Conservation (phyloP, 2,113 vertebrate species). For the Fregetta grallaria region DNA sequence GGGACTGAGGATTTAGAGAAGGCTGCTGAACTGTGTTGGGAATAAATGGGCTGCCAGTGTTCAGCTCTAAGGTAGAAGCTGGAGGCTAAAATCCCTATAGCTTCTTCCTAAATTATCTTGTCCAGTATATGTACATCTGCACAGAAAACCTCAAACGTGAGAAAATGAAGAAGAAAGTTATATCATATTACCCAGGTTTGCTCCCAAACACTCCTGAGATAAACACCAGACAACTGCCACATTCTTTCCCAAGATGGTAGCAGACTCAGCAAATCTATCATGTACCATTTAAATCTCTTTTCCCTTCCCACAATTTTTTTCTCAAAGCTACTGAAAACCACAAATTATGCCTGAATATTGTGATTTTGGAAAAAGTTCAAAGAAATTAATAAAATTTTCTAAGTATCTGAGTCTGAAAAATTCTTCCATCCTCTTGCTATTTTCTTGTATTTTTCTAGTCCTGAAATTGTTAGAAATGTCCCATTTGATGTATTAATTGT, state of each 20-base stretch:
- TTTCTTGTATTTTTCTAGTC: not conserved
- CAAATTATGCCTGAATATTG: not conserved
- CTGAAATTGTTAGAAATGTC: conserved; percentile 3
- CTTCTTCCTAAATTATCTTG: not conserved
- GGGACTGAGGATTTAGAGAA: not conserved
- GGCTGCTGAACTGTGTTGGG: not conserved
- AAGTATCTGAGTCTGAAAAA: not conserved
- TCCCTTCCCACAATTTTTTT: not conserved
- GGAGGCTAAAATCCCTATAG: not conserved
- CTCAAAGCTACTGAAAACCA: not conserved
- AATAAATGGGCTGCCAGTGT: not conserved
- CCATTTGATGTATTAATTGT: not conserved
- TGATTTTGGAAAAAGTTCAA: not conserved
- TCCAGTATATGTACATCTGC: not conserved
- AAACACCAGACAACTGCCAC: not conserved
- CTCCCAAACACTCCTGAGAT: not conserved
- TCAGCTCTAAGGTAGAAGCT: not conserved
- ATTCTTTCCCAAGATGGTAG: not conserved
- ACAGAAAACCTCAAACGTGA: not conserved
- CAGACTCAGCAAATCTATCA: not conserved
- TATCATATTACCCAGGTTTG: not conserved
- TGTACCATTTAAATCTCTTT: accelerated
- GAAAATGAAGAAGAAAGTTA: not conserved
- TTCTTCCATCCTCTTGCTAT: not conserved
- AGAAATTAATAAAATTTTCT: not conserved